These are phyloP conservation scores for Drosophila sordidapex DNA, from an alignment of 2,888 invertebrate genomes.

Conservation along the genomic window DNA sequence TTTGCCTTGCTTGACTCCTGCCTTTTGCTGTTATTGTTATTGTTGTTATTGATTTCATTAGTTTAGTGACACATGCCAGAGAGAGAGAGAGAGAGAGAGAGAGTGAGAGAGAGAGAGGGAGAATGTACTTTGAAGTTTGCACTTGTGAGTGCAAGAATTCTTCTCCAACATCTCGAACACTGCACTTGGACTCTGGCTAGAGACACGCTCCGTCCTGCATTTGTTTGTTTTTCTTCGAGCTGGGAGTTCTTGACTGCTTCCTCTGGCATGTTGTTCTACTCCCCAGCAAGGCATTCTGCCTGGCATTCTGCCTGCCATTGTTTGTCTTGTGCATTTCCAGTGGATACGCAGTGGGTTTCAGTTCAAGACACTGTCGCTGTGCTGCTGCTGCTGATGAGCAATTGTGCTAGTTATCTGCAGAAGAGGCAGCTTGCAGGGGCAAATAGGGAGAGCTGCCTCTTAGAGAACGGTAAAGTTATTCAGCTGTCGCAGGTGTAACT, in stretches of 20 bases:
- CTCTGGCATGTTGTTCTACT: conserved; percentile 3
- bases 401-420: conserved; percentile 51
- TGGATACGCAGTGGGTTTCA: conserved; percentile 27
- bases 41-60: conserved; percentile 77
- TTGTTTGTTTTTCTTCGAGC: conserved; percentile 54
- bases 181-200: conserved; percentile 2
- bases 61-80: conserved; percentile 74
- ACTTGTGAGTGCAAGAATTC: conserved; percentile 70
- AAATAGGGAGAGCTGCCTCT: not conserved
- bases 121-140: conserved; percentile 52
- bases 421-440: not conserved
- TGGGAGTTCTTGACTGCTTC: conserved; percentile 4
- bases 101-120: conserved; percentile 7
- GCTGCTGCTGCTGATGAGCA: conserved; percentile 36
- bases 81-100: not conserved
- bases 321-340: conserved; percentile 52
- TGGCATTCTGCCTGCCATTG: conserved; percentile 35
- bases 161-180: not conserved
- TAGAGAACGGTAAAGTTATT: conserved; percentile 5
- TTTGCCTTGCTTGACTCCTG: conserved; percentile 50
- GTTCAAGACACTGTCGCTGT: conserved; percentile 3
- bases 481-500: not conserved
- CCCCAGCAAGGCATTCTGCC: conserved; percentile 24
- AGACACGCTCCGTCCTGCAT: conserved; percentile 8
- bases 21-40: conserved; percentile 62